Evolutionary conservation across 1,140 invertebrate species (phyloP).

Genomic region (Panulirus ornatus): DNA sequence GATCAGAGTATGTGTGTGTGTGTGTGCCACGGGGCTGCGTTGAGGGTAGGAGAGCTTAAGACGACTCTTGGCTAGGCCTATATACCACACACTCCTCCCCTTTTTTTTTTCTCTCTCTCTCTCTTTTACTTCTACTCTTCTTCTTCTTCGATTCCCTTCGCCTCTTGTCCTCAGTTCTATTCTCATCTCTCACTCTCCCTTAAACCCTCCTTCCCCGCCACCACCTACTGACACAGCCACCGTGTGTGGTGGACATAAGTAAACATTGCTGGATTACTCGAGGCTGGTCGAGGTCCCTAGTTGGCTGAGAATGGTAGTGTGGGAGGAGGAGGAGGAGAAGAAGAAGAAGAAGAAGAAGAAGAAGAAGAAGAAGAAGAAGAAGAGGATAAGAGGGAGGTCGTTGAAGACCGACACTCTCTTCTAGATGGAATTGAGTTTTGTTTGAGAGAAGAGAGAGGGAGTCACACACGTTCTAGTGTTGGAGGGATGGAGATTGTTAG

Average conservation of each 20-base stretch:
- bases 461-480: too few relatives aligned
- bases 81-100: conserved; percentile 11
- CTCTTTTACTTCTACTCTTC: not conserved
- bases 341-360: not conserved
- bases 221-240: not conserved
- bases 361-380: not conserved
- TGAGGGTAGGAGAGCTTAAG: conserved; percentile 11
- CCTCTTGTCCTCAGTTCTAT: conserved; percentile 14
- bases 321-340: not conserved
- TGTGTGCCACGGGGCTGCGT: too few relatives aligned
- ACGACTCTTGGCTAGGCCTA: conserved; percentile 50
- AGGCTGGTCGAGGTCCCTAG: not conserved
- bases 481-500: too few relatives aligned
- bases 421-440: too few relatives aligned
- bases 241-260: conserved; percentile 48
- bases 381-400: not conserved
- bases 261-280: conserved; percentile 51
- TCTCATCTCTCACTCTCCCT: conserved; percentile 16
- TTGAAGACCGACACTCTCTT: not conserved
- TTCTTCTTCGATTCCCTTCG: not conserved
- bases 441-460: too few relatives aligned
- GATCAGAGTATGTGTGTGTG: conserved; percentile 36
- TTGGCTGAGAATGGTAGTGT: not conserved
- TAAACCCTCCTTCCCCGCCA: not conserved
- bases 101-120: conserved; percentile 21